phyloP scores from a whole-genome alignment of 2,113 vertebrate species.

The Mormyrus iriodes region DNA sequence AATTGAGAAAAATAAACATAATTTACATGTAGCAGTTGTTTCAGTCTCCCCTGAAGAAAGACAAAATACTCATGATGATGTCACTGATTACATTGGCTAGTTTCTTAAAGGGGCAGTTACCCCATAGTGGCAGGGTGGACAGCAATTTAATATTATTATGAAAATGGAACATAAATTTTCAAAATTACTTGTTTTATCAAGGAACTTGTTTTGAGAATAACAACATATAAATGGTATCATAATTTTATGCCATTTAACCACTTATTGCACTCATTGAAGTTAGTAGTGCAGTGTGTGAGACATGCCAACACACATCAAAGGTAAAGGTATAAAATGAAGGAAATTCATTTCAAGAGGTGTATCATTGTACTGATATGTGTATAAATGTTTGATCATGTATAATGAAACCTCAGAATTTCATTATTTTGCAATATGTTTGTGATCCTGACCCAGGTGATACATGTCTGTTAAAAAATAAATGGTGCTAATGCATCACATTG shows the following conservation, averaged over 20 bases:
- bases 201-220: not conserved
- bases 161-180: conserved; percentile 12
- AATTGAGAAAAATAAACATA: no score
- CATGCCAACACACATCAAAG: conserved; percentile 16
- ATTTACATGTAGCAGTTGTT: no score
- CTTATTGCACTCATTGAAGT: conserved; percentile 8
- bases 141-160: conserved; percentile 21
- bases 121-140: conserved; percentile 23
- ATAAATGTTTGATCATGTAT: not conserved
- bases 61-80: not conserved
- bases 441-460: not conserved
- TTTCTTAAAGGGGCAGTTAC: conserved; percentile 6
- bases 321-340: conserved; percentile 16
- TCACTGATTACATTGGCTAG: not conserved
- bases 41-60: not conserved
- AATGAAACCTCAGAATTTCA: conserved; percentile 14
- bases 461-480: no score
- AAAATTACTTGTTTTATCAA: no score
- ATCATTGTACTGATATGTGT: conserved; percentile 20
- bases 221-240: not conserved
- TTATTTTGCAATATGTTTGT: not conserved
- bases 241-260: not conserved
- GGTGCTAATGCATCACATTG: no score
- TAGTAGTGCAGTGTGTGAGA: conserved; percentile 3
- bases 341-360: conserved; percentile 18